Base-by-base conservation (phyloP, 1,140 invertebrate species). In the Rhopalosiphum padi region DNA sequence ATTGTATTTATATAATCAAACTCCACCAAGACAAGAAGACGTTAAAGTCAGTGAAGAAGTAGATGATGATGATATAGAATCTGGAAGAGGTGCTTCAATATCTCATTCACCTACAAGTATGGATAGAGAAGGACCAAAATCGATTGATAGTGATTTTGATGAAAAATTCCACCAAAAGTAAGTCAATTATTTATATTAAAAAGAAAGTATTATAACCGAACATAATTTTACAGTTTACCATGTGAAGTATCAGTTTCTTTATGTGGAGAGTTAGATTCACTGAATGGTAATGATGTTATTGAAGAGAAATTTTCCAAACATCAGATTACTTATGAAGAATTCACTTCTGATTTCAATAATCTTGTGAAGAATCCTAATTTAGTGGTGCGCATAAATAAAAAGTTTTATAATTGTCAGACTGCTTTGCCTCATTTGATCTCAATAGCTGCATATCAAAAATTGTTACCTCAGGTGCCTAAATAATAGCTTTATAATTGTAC, bases 51-150 rank as follows among this genome's bases (percentile, higher is more conserved):
- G 41, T 87, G 53, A 86, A 48, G 46, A 88, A 37, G 46, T 82
- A 30, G 91, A 94, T 91, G 94, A 96, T 94, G 98, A 99, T 95
- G 99, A 99, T 96, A 97, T 97, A 91, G 98, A 99, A 96, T 99
- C 98, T 89, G 99, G 99, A 83, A 98, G 98, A 95, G 99, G 99
- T 15, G 97, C 98, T 22, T 99, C 98, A 48, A 95, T 99, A 91
- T 98, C 98, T 4, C 98, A 99, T 94, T 99, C 98, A 88, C 98
- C 99, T 9, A 97, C 98, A 94, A 98, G 98, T 92, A 96, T 97
- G 41, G 97, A 97, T 8, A 94, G 48, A 41, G 91, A 93, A 85
- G 91, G 82, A 25, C 91, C 91, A 85, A 93, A 93, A 25, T 93
- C 91, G 2, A 85, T 97, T 11, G 97, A 98, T 95, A 98, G 97